These are phyloP conservation scores for Coregonus sp. DNA, from an alignment of 2,797 vertebrate genomes.

Conservation along the genomic window DNA sequence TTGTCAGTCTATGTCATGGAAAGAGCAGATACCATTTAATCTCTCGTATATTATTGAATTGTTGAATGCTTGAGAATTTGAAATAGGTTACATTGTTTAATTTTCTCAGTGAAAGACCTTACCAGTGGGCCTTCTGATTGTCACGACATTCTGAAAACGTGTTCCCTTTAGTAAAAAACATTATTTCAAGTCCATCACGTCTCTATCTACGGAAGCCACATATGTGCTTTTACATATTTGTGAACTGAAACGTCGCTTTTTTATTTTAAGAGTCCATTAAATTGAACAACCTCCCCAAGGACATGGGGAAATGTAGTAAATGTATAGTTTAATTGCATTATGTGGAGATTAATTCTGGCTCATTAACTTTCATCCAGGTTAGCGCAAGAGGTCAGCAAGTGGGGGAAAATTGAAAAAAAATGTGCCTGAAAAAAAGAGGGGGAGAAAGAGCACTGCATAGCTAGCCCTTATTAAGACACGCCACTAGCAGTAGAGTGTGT, in stretches of 20 bases:
- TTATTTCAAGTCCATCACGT: conserved; percentile 3
- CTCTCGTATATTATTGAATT: conserved; percentile 5
- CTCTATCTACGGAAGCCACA: conserved; percentile 7
- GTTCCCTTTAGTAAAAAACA: conserved; percentile 55
- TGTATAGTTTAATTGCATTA: conserved; percentile 80
- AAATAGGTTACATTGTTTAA: background rate
- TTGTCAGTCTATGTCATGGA: too few relatives aligned
- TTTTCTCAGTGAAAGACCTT: background rate
- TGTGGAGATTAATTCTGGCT: conserved; percentile 77
- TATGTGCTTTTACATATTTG: conserved; percentile 59
- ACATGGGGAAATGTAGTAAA: conserved; percentile 71
- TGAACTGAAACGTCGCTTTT: conserved; percentile 64
- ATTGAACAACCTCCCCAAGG: conserved; percentile 74
- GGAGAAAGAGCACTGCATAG: conserved; percentile 41
- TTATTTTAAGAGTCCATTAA: conserved; percentile 74
- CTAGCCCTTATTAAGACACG: conserved; percentile 32
- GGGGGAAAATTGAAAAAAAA: conserved; percentile 50
- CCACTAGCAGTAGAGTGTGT: background rate
- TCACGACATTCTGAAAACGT: conserved; percentile 38
- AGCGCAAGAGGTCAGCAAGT: conserved; percentile 66
- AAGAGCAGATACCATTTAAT: too few relatives aligned
- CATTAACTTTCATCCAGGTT: conserved; percentile 80
- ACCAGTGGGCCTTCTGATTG: conserved; percentile 9
- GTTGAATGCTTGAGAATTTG: conserved; percentile 29
- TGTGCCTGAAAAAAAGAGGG: conserved; percentile 54